Conservation (phyloP, 2,113 vertebrate species). For the Zapornia atra region DNA sequence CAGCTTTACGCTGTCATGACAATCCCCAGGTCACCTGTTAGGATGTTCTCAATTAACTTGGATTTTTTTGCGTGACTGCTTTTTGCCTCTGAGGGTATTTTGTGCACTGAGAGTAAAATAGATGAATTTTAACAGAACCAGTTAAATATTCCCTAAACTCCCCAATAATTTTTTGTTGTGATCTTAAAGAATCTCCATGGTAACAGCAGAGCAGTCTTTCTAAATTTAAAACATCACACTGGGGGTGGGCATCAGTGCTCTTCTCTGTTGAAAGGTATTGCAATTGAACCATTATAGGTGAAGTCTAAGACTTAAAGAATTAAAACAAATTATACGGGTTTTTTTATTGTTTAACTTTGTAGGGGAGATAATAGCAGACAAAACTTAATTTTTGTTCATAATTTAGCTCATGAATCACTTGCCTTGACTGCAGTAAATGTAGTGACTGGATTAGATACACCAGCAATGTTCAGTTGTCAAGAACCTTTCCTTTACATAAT, state of each 20-base stretch:
- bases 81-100: neutral
- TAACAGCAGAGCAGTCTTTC: constrained; percentile 33
- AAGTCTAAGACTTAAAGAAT: neutral
- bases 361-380: neutral
- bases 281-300: neutral
- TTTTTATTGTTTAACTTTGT: neutral
- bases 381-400: neutral
- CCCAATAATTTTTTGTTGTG: neutral
- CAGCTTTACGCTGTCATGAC: neutral
- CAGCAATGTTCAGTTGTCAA: neutral
- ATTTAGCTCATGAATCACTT: neutral
- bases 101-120: neutral
- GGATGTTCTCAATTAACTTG: neutral
- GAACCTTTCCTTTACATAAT: neutral
- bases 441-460: neutral
- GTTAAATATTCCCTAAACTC: neutral
- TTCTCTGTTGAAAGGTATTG: neutral
- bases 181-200: constrained; percentile 31
- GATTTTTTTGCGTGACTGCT: neutral
- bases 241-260: neutral
- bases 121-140: neutral
- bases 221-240: constrained; percentile 24
- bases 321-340: neutral
- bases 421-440: neutral
- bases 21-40: neutral